Percentiles rank a stretch among this genome's conserved stretches.
Evolutionary conservation across 1,140 invertebrate species (phyloP).

Genomic region (Odontomachus brunneus): DNA sequence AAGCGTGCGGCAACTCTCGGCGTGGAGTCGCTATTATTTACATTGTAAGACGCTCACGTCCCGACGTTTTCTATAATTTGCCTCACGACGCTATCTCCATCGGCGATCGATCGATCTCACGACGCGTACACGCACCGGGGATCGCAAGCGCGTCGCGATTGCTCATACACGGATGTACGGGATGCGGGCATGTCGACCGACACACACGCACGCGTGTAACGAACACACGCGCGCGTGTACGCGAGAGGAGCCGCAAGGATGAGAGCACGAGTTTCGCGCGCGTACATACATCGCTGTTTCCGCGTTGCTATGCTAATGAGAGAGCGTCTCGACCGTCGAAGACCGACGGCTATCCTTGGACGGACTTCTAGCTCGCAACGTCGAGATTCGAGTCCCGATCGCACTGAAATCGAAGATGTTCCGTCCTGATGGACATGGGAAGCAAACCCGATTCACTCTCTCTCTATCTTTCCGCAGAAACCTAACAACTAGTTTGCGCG

Average conservation of each 20-base stretch:
- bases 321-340: constrained; percentile 67
- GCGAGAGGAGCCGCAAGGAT: constrained; percentile 24
- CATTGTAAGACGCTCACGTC: constrained; percentile 57
- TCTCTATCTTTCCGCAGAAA: background rate
- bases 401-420: constrained; percentile 27
- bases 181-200: constrained; percentile 19
- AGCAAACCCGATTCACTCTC: constrained; percentile 4
- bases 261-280: constrained; percentile 64
- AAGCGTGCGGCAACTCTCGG: background rate
- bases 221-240: constrained; percentile 6
- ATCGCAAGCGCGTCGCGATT: constrained; percentile 41
- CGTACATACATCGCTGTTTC: constrained; percentile 71
- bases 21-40: constrained; percentile 54
- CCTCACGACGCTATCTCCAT: constrained; percentile 57
- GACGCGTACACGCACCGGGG: constrained; percentile 15
- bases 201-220: constrained; percentile 9
- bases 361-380: constrained; percentile 23
- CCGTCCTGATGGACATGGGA: background rate
- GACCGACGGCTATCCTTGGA: constrained; percentile 67
- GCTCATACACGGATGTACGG: constrained; percentile 49
- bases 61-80: constrained; percentile 66
- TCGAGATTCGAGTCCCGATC: constrained; percentile 33
- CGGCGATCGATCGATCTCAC: constrained; percentile 64
- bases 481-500: background rate
- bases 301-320: constrained; percentile 78